phyloP scores from a whole-genome alignment of 2,888 invertebrate genomes.

The Drosophila algonquin region DNA sequence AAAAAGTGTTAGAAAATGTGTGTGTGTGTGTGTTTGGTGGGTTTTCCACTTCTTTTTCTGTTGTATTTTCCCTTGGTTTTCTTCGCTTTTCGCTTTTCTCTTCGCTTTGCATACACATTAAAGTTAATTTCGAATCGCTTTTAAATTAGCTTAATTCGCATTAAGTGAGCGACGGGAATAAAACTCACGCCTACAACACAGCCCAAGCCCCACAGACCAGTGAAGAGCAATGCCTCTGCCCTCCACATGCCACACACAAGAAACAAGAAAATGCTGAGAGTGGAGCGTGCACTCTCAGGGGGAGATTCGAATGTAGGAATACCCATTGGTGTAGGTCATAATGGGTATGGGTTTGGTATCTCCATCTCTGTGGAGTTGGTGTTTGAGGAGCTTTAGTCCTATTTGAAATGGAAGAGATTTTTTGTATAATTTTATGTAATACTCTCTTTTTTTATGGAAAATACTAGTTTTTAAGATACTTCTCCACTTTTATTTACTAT shows the following conservation, averaged over 20 bases:
- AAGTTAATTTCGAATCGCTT: slow-evolving; percentile 83
- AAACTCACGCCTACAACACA: slow-evolving; percentile 76
- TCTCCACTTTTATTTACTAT: too few species aligned
- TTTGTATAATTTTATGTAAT: too few species aligned
- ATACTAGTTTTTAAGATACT: too few species aligned
- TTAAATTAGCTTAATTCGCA: slow-evolving; percentile 83
- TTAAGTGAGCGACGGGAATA: slow-evolving; percentile 67
- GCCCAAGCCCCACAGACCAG: slow-evolving; percentile 7
- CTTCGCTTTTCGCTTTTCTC: slow-evolving; percentile 8
- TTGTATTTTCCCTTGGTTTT: slow-evolving; percentile 8
- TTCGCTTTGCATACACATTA: slow-evolving; percentile 64
- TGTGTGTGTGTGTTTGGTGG: slow-evolving; percentile 1
- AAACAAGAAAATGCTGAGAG: slow-evolving; percentile 28
- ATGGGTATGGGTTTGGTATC: too few species aligned
- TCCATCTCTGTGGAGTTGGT: too few species aligned
- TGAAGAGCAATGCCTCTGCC: slow-evolving; percentile 1
- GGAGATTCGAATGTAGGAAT: background rate
- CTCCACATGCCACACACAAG: background rate
- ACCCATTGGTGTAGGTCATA: slow-evolving; percentile 3
- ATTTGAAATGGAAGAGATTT: too few species aligned
- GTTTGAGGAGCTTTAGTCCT: too few species aligned
- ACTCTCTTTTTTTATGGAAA: too few species aligned
- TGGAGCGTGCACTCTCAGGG: background rate
- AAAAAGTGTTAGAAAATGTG: slow-evolving; percentile 44
- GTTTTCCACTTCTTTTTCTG: slow-evolving; percentile 4